phyloP scores from a whole-genome alignment of 2,113 vertebrate species.

The Hypanus sabinus region DNA sequence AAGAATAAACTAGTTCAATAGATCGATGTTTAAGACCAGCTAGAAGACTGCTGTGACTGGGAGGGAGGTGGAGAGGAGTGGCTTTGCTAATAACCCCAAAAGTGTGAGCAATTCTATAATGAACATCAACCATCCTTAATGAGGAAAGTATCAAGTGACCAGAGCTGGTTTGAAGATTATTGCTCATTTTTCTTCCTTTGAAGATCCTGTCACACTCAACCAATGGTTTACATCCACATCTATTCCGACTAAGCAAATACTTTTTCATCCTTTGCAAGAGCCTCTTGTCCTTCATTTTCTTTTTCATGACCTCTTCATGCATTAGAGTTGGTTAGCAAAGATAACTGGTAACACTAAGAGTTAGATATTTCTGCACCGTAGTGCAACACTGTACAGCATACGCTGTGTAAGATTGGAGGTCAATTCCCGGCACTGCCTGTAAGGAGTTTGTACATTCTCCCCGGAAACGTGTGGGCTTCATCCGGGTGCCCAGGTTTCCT shows the following conservation, averaged over 20 bases:
- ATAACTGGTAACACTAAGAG: not conserved
- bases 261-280: not conserved
- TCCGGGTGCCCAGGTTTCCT: too few species aligned
- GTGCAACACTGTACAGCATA: too few species aligned
- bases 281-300: too few species aligned
- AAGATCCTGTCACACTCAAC: not conserved
- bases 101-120: not conserved
- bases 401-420: too few species aligned
- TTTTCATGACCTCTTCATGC: not conserved
- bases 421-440: too few species aligned
- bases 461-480: too few species aligned
- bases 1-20: conserved; percentile 14
- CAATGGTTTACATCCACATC: not conserved
- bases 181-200: conserved; percentile 19
- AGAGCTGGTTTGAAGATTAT: not conserved
- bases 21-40: not conserved
- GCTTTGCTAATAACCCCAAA: conserved; percentile 2
- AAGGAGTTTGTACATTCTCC: too few species aligned
- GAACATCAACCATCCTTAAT: not conserved
- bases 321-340: not conserved
- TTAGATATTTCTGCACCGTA: too few species aligned
- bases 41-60: not conserved
- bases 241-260: not conserved
- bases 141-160: not conserved
- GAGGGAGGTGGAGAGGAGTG: not conserved